Evolutionary conservation across 2,797 vertebrate species (phyloP).

Genomic region (Poeciliopsis presidionis): DNA sequence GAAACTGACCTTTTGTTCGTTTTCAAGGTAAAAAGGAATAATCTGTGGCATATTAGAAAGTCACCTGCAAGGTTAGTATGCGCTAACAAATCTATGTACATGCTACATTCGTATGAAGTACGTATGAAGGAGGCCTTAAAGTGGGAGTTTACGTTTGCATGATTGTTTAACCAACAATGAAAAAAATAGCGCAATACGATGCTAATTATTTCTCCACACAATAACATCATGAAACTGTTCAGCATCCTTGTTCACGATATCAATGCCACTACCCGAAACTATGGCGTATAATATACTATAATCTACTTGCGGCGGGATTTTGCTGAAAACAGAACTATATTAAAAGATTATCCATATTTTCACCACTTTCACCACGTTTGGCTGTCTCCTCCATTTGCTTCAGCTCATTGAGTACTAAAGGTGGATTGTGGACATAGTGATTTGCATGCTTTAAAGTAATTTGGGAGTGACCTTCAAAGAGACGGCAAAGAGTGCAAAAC

Average conservation of each 20-base stretch:
- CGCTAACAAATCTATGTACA: background rate
- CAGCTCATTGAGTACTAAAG: constrained; percentile 45
- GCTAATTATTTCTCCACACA: background rate
- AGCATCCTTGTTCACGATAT: constrained; percentile 7
- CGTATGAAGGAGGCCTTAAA: background rate
- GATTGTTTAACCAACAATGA: background rate
- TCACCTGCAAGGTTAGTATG: background rate
- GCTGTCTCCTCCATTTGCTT: constrained; percentile 18
- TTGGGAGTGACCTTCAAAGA: constrained; percentile 83
- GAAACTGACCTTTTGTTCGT: background rate
- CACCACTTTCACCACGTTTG: constrained; percentile 7
- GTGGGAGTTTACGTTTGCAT: background rate
- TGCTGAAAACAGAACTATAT: background rate
- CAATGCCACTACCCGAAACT: constrained; percentile 2
- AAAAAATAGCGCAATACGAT: background rate
- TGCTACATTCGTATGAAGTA: too few relatives aligned
- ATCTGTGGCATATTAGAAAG: background rate
- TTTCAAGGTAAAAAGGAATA: background rate
- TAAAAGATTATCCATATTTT: constrained; percentile 13
- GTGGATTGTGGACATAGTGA: constrained; percentile 61
- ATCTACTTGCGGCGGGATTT: constrained; percentile 1
- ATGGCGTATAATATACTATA: background rate
- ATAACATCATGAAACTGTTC: background rate
- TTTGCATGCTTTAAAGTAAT: constrained; percentile 83
- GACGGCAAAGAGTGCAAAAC: constrained; percentile 70